A percentile compares a stretch with the other conserved stretches of the same genome.
Evolutionary conservation across 1,140 invertebrate species (phyloP).

Genomic region (Chymomyza costata): DNA sequence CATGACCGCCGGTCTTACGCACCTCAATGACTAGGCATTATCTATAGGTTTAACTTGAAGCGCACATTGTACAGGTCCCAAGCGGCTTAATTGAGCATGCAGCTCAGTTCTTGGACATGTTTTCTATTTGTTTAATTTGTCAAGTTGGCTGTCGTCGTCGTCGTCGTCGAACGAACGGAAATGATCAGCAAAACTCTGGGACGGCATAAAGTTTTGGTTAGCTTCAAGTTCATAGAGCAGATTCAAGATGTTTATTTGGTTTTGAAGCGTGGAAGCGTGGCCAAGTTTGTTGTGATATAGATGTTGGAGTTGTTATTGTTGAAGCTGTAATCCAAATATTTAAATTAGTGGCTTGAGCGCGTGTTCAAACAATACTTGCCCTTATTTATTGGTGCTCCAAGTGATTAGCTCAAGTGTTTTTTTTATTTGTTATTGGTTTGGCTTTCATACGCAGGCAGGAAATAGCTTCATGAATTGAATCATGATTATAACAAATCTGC

Average conservation of each 20-base stretch:
- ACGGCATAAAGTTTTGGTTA: not conserved
- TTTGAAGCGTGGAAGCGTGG: conserved; percentile 40
- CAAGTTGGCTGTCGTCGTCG: conserved; percentile 48
- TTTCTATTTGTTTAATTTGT: conserved; percentile 72
- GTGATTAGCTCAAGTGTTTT: not conserved
- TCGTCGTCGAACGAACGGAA: conserved; percentile 42
- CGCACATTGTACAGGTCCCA: not conserved
- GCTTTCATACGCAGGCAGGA: no score
- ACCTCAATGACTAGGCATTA: conserved; percentile 46
- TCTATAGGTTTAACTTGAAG: conserved; percentile 7
- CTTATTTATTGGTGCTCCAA: no score
- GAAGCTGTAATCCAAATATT: conserved; percentile 36
- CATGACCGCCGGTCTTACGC: conserved; percentile 55
- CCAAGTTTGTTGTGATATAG: conserved; percentile 17
- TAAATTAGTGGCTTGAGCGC: conserved; percentile 56
- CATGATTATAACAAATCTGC: no score
- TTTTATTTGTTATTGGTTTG: not conserved
- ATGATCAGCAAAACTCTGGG: conserved; percentile 43
- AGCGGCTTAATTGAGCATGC: conserved; percentile 61
- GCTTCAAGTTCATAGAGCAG: conserved; percentile 27
- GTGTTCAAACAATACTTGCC: conserved; percentile 64
- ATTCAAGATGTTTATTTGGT: conserved; percentile 10
- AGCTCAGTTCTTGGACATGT: conserved; percentile 66
- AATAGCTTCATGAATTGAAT: no score
- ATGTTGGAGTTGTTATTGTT: not conserved